A percentile compares a stretch with the other conserved stretches of the same genome.
Conservation (phyloP, 2,113 vertebrate species). For the Balaeniceps rex region DNA sequence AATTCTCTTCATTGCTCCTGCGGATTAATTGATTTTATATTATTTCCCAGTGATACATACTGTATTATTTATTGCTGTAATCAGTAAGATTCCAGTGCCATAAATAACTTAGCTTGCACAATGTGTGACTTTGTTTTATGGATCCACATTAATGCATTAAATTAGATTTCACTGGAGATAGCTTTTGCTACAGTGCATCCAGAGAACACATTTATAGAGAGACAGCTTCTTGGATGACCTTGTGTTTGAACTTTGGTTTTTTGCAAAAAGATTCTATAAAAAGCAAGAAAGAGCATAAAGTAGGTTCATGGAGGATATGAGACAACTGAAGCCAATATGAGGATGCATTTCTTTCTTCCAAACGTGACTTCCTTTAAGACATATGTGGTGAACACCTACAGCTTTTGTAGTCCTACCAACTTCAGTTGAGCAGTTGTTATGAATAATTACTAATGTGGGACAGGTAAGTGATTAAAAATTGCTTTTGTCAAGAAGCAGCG, state of each 20-base stretch:
- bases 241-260: background rate
- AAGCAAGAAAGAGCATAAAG: background rate
- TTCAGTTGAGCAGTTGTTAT: background rate
- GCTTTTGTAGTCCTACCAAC: background rate
- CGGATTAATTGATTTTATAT: background rate
- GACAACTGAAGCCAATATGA: background rate
- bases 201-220: background rate
- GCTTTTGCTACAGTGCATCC: background rate
- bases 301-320: background rate
- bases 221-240: slow-evolving; percentile 23
- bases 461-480: background rate
- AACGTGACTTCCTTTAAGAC: background rate
- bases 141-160: slow-evolving; percentile 30
- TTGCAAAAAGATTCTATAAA: background rate
- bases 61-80: slow-evolving; percentile 51
- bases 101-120: slow-evolving; percentile 39
- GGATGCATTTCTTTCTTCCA: background rate
- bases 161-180: slow-evolving; percentile 21
- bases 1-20: background rate
- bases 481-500: background rate
- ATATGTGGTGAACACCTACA: background rate
- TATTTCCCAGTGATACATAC: background rate
- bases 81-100: slow-evolving; percentile 6
- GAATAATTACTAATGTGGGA: background rate
- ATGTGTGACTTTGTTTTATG: slow-evolving; percentile 8